phyloP scores from a whole-genome alignment of 2,113 vertebrate genomes.

The Eptesicus fuscus region DNA sequence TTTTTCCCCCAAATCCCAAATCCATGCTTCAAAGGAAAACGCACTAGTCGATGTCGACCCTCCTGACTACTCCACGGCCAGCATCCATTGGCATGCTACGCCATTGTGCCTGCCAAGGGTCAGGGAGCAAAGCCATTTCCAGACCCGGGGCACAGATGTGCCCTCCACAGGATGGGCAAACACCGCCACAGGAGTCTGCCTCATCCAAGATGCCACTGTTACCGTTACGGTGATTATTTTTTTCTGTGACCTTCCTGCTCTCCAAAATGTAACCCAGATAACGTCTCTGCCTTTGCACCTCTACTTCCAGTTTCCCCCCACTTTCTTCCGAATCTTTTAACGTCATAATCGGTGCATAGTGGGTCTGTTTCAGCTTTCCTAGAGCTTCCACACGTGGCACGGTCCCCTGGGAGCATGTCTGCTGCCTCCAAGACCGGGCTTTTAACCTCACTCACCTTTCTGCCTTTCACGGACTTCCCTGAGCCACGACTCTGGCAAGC shows the following conservation, averaged over 20 bases:
- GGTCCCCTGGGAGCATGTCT: neutral
- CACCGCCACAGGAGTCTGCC: neutral
- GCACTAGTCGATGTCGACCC: neutral
- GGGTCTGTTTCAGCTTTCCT: neutral
- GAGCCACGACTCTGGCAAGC: neutral
- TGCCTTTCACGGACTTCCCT: neutral
- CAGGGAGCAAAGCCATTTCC: neutral
- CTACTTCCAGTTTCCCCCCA: neutral
- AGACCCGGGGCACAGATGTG: fast-evolving
- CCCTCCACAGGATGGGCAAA: neutral
- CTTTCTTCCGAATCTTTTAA: neutral
- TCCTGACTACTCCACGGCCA: neutral
- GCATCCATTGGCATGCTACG: neutral
- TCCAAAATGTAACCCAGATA: neutral
- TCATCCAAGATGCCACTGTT: neutral
- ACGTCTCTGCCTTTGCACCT: neutral
- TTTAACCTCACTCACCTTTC: neutral
- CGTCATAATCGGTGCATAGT: neutral
- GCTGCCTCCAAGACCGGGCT: neutral
- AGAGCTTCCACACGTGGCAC: neutral
- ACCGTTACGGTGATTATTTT: neutral
- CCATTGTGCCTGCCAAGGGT: neutral
- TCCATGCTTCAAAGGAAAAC: neutral
- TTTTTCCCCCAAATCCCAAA: neutral
- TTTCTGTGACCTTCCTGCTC: neutral